Evolutionary conservation across 1,140 invertebrate genomes (phyloP).

Genomic region (Penaeus japonicus): DNA sequence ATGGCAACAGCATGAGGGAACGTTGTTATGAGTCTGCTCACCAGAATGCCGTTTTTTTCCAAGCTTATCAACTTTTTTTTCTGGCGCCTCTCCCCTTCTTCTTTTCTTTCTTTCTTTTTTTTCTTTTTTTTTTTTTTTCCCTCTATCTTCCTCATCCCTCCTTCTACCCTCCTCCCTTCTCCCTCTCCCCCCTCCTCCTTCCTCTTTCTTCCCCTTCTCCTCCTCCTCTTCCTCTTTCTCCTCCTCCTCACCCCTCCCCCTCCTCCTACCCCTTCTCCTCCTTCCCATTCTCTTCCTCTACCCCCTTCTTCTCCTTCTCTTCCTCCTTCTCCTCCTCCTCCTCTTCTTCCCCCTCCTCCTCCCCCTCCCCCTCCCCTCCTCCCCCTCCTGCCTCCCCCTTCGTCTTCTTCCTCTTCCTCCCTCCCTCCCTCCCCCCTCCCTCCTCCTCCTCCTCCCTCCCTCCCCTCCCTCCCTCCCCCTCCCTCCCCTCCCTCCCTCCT

Average conservation of each 20-base stretch:
- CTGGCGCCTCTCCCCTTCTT: neutral
- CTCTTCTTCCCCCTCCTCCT: neutral
- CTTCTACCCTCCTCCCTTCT: neutral
- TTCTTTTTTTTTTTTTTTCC: no score
- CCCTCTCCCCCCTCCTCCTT: no score
- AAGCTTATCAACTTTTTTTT: no score
- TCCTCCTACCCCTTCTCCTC: neutral
- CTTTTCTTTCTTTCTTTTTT: neutral
- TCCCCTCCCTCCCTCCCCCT: neutral
- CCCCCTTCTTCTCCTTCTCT: no score
- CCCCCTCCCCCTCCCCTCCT: neutral
- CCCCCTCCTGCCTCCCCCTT: neutral
- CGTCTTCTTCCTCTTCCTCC: neutral
- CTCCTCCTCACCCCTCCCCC: no score
- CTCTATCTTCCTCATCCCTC: no score
- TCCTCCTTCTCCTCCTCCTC: neutral
- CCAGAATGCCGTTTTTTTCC: no score
- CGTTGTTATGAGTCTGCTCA: no score
- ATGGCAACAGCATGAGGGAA: no score
- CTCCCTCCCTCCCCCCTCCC: neutral
- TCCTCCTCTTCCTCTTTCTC: neutral
- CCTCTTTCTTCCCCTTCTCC: neutral
- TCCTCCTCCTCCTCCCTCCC: neutral
- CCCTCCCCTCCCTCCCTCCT: neutral
- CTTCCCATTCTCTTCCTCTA: no score